These are phyloP conservation scores for Zoanthus sansibaricus DNA, from an alignment of 92 coral and sea anemone species.

Conservation along the genomic window DNA sequence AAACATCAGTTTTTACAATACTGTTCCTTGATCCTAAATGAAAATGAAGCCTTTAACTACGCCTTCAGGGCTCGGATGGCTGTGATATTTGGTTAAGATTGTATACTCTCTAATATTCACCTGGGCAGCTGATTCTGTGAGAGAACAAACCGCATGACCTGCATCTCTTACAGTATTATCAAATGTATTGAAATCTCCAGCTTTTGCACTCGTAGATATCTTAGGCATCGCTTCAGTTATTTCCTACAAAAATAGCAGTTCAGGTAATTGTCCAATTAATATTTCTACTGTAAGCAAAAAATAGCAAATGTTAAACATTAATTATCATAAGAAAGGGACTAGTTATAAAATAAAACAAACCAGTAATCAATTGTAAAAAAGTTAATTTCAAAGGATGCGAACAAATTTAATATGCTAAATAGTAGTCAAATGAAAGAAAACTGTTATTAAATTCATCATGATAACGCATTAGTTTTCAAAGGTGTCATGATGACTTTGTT, in stretches of 20 bases:
- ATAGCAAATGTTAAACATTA: no score
- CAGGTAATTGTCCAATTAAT: no score
- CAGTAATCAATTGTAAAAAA: background rate
- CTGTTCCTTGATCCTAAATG: no score
- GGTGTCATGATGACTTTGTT: no score
- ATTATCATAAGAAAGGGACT: background rate
- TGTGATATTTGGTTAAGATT: no score
- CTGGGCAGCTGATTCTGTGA: constrained; percentile 99
- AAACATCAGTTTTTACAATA: no score
- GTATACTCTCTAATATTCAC: constrained; percentile 36
- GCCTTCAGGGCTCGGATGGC: no score
- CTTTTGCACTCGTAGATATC: constrained; percentile 83
- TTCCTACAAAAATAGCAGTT: constrained; percentile 45
- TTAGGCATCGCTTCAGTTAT: constrained; percentile 95
- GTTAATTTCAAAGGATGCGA: background rate
- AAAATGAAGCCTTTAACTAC: no score
- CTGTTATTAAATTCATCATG: background rate
- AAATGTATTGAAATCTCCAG: constrained; percentile 91
- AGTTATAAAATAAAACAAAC: background rate
- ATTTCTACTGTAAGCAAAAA: no score
- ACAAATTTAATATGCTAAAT: background rate
- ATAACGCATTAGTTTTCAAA: background rate
- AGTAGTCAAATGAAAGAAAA: background rate
- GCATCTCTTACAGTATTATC: constrained; percentile 86
- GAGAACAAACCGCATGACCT: constrained; percentile 91